Conservation (phyloP, 53 echinoderm and acorn worm genomes). For the Actinopyga echinites region DNA sequence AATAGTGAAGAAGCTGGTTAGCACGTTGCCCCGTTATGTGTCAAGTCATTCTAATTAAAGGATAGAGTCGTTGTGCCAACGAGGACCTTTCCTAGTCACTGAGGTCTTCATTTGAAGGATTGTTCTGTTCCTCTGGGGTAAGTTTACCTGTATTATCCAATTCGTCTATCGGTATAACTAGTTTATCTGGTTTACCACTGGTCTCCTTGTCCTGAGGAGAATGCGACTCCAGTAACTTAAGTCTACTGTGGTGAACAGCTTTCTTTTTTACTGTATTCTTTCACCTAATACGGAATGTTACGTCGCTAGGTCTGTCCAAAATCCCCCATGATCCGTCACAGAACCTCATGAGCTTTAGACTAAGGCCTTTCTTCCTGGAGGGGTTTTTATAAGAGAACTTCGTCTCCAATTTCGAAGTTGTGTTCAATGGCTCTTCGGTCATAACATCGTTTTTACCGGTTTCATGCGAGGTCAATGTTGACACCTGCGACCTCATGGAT, state of each 20-base stretch:
- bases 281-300: constrained; percentile 13
- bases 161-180: background rate
- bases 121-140: too few relatives aligned
- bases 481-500: background rate
- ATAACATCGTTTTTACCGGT: background rate
- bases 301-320: background rate
- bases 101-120: too few relatives aligned
- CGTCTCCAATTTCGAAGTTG: background rate
- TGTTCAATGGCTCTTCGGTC: background rate
- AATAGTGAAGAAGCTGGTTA: too few relatives aligned
- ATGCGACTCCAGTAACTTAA: background rate
- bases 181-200: background rate
- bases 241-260: background rate
- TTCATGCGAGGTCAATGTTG: background rate
- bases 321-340: constrained; percentile 18
- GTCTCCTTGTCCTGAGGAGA: background rate
- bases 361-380: constrained; percentile 16
- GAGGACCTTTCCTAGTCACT: too few relatives aligned
- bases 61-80: background rate
- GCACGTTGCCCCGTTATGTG: too few relatives aligned
- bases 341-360: background rate
- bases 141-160: too few relatives aligned
- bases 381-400: constrained; percentile 21
- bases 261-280: background rate
- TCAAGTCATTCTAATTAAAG: background rate